These are phyloP conservation scores for Ganaspis sp. DNA, from an alignment of 1,140 invertebrate genomes.

Conservation along the genomic window DNA sequence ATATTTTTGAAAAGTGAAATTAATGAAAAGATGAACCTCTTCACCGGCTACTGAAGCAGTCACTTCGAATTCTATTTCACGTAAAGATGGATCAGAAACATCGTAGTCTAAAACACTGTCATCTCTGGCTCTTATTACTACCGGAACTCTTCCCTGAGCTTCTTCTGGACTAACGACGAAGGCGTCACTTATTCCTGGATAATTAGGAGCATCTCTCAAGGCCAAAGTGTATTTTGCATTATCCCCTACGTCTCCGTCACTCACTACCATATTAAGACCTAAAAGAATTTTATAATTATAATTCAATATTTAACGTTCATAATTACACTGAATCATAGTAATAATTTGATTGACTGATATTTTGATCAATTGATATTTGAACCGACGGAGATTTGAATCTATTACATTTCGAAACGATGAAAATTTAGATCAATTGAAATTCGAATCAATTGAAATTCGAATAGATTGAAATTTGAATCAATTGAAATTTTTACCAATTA, in stretches of 20 bases:
- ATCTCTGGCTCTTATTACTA: slow-evolving; percentile 84
- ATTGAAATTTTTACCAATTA: too few relatives aligned
- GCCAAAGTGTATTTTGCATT: slow-evolving; percentile 85
- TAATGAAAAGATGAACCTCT: slow-evolving; percentile 62
- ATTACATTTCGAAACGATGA: too few relatives aligned
- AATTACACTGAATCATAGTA: too few relatives aligned
- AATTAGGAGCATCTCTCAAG: slow-evolving; percentile 80
- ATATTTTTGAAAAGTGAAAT: slow-evolving; percentile 8
- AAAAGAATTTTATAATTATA: slow-evolving; percentile 29
- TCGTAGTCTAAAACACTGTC: slow-evolving; percentile 84
- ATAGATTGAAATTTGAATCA: too few relatives aligned
- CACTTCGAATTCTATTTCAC: slow-evolving; percentile 84
- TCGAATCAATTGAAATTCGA: too few relatives aligned
- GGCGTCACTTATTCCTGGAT: slow-evolving; percentile 77
- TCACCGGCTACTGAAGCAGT: slow-evolving; percentile 80
- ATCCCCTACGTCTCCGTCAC: slow-evolving; percentile 85
- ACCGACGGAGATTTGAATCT: too few relatives aligned
- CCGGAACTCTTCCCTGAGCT: slow-evolving; percentile 84
- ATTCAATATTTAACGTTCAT: too few relatives aligned
- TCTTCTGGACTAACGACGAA: slow-evolving; percentile 82
- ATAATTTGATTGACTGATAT: too few relatives aligned
- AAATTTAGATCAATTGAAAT: too few relatives aligned
- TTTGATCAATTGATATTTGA: too few relatives aligned
- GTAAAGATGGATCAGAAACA: slow-evolving; percentile 77
- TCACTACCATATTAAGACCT: slow-evolving; percentile 85